phyloP scores from a whole-genome alignment of 1,140 invertebrate genomes.

The Gryon sp. region DNA sequence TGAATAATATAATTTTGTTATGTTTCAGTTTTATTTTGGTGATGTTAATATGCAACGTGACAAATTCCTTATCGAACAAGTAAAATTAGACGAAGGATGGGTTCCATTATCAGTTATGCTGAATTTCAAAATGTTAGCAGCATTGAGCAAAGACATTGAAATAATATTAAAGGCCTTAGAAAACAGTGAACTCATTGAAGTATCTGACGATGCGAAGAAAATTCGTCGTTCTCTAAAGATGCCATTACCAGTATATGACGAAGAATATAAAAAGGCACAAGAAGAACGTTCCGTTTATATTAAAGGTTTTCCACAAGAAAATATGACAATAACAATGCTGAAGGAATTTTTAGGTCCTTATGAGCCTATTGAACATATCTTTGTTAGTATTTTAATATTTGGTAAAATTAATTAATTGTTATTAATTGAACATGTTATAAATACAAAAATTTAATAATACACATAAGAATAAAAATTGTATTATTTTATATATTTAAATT shows the following conservation, averaged over 20 bases:
- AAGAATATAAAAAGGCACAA: constrained; percentile 89
- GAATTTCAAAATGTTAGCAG: constrained; percentile 92
- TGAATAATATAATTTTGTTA: not conserved
- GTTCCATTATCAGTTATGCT: constrained; percentile 90
- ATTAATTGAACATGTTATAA: constrained; percentile 5
- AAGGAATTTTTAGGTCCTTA: constrained; percentile 86
- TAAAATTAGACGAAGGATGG: constrained; percentile 93
- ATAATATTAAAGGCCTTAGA: constrained; percentile 87
- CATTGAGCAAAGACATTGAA: constrained; percentile 84
- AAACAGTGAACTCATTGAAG: constrained; percentile 89
- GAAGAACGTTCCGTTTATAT: constrained; percentile 89
- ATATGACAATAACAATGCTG: constrained; percentile 85
- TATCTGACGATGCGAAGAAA: constrained; percentile 90
- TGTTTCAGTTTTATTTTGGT: constrained; percentile 87
- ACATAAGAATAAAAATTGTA: too few relatives aligned
- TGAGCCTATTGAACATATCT: constrained; percentile 88
- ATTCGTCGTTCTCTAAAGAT: constrained; percentile 87
- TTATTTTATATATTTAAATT: too few relatives aligned
- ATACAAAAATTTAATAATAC: constrained; percentile 18
- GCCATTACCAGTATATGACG: constrained; percentile 91
- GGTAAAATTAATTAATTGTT: not conserved
- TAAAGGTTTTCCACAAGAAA: constrained; percentile 90
- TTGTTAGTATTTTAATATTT: constrained; percentile 77
- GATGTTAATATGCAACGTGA: constrained; percentile 94
- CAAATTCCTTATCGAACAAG: constrained; percentile 92